Conservation (phyloP, 2,888 invertebrate genomes). For the Eupithecia centaureata region DNA sequence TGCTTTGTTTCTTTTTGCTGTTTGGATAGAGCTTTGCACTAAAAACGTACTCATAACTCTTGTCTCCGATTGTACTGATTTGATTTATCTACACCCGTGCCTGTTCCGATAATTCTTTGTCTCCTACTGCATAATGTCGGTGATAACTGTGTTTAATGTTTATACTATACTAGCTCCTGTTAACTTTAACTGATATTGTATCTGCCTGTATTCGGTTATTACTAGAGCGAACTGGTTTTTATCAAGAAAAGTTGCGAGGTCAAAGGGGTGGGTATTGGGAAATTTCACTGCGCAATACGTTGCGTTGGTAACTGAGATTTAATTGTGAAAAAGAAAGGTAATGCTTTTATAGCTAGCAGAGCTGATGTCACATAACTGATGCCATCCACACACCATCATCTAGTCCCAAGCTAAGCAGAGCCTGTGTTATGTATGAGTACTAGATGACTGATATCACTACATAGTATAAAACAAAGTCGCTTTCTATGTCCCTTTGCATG, state of each 20-base stretch:
- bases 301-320: not conserved
- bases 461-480: too few relatives aligned
- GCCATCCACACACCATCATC: too few relatives aligned
- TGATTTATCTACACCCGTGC: constrained; percentile 7
- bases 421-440: too few relatives aligned
- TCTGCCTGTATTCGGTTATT: not conserved
- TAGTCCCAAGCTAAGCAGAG: not conserved
- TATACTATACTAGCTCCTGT: not conserved
- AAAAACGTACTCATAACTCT: too few relatives aligned
- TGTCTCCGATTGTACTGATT: too few relatives aligned
- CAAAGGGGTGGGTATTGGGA: not conserved
- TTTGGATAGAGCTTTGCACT: too few relatives aligned
- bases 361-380: too few relatives aligned
- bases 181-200: not conserved
- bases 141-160: constrained; percentile 14
- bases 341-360: too few relatives aligned
- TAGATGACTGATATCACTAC: too few relatives aligned
- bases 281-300: not conserved
- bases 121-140: not conserved
- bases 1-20: too few relatives aligned
- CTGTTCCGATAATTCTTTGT: constrained; percentile 4
- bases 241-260: constrained; percentile 3
- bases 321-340: not conserved
- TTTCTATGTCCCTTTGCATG: too few relatives aligned
- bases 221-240: not conserved